Evolutionary conservation across 2,797 vertebrate species (phyloP).

Genomic region (Pseudochirops cupreus): DNA sequence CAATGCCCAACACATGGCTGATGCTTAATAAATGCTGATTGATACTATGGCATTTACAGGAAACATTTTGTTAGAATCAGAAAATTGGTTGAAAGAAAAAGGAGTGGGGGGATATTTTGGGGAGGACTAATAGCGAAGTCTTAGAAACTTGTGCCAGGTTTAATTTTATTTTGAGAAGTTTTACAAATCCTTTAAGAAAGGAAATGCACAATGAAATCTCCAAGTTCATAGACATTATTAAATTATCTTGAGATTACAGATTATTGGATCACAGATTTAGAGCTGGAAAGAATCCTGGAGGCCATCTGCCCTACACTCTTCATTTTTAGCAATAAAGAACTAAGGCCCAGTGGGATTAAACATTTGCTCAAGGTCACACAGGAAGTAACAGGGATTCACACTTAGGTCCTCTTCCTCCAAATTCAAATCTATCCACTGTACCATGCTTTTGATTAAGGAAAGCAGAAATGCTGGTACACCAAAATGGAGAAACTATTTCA

Average conservation of each 20-base stretch:
- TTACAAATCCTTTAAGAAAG: not conserved
- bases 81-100: not conserved
- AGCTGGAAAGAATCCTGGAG: not conserved
- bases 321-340: not conserved
- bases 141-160: not conserved
- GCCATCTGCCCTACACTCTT: not conserved
- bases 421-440: not conserved
- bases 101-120: not conserved
- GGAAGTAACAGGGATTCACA: not conserved
- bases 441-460: not conserved
- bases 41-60: not conserved
- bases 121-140: not conserved
- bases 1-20: not conserved
- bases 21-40: not conserved
- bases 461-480: not conserved
- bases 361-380: not conserved
- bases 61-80: not conserved
- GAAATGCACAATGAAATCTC: not conserved
- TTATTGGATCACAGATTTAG: not conserved
- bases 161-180: not conserved
- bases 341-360: not conserved
- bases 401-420: not conserved
- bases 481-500: not conserved
- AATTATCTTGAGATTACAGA: not conserved
- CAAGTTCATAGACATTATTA: not conserved